Percentiles rank a stretch among this genome's conserved stretches.
These are phyloP conservation scores for Gopherus evgoodei DNA, from an alignment of 2,113 vertebrate species.

Conservation along the genomic window DNA sequence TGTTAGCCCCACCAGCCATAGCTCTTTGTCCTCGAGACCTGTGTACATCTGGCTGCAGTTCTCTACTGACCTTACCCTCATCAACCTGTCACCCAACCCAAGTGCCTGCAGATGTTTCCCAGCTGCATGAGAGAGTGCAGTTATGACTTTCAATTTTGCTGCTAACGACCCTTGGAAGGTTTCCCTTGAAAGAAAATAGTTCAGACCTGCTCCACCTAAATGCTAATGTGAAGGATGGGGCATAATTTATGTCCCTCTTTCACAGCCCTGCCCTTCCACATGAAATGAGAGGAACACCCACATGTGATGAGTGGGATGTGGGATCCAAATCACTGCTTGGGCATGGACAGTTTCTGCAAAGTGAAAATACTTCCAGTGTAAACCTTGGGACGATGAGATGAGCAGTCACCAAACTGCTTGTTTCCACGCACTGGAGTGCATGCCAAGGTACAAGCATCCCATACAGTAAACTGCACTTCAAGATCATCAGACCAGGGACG, in stretches of 20 bases:
- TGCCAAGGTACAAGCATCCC: neutral
- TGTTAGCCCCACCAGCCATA: neutral
- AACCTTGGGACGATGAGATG: neutral
- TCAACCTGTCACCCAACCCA: conserved; percentile 61
- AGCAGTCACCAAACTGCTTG: neutral
- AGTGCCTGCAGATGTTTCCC: conserved; percentile 64
- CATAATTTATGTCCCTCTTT: neutral
- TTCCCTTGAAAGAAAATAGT: conserved; percentile 44
- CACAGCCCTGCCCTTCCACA: neutral
- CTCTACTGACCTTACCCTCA: conserved; percentile 38
- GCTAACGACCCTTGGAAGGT: conserved; percentile 30
- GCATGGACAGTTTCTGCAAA: neutral
- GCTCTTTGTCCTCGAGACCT: conserved; percentile 7
- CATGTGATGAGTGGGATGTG: neutral
- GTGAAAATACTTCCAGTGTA: conserved; percentile 9
- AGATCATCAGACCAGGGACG: neutral
- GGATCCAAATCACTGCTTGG: conserved; percentile 16
- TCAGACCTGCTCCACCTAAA: neutral
- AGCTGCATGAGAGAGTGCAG: conserved; percentile 28
- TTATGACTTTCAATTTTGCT: conserved; percentile 30
- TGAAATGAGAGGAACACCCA: conserved; percentile 6
- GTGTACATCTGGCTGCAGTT: neutral
- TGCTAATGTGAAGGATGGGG: neutral
- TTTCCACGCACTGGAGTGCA: neutral
- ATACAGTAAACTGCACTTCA: neutral